Evolutionary conservation across 2,113 vertebrate species (phyloP), one percentile per base, ranked within the genome.

Genomic region (Hymenochirus boettgeri): DNA sequence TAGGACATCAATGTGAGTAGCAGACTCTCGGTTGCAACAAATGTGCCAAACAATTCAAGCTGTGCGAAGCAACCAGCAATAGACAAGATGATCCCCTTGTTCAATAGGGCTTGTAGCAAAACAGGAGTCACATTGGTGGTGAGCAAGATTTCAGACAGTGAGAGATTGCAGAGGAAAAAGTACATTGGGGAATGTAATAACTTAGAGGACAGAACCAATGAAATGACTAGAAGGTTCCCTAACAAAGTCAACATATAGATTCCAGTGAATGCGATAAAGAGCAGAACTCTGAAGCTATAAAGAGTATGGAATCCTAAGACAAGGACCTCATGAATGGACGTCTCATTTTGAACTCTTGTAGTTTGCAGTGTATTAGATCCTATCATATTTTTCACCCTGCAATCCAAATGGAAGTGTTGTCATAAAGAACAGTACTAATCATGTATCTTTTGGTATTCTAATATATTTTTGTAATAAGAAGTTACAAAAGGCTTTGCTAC

Each of bases 1-100:
- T 58, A 66, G 17, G 63, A 46, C 55, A 66, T 58, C 3, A 57
- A 29, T 2, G 63, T 50, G 8, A 66, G 55, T 9, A 66, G 63
- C n/a, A 58, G 33, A 17, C 54, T 55, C 15, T 66, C 54, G 0
- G 45, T 24, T 1, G 26, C 37, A 12, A 26, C 42, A 2, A 47
- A 31, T 1, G 46, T 22, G 15, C 27, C 12, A 19, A 50, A 57
- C 2, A 66, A 7, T 5, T 57, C 48, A 3, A 46, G 39, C 25
- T 66, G 63, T 10, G 22, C 21, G 15, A 57, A 35, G 55, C 64
- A 67, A n/a, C 45, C 24, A n/a, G 10, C 10, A 9, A 25, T 25
- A 7, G 55, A 51, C 15, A 67, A 59, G 12, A 23, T 37, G 21
- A 24, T 25, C 7, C 45, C 33, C n/a, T 57, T 47, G 1, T 13